Evolutionary conservation across 2,888 invertebrate genomes (phyloP).

Genomic region (Odontocerum albicorne): DNA sequence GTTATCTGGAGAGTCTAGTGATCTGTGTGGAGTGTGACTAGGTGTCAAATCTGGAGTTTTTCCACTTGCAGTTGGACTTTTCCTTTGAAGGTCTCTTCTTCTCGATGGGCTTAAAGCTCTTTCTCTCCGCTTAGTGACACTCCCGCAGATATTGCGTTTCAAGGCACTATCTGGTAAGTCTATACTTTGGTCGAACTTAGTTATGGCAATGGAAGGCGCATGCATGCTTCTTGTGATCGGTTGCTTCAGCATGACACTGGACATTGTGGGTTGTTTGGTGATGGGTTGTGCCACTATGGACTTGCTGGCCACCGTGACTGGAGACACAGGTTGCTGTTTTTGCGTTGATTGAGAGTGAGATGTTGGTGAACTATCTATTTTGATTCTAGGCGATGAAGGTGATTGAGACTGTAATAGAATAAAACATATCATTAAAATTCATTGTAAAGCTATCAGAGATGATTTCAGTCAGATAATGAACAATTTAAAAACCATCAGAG

Average conservation of each 20-base stretch:
- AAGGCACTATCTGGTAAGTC: constrained; percentile 49
- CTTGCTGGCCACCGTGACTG: constrained; percentile 39
- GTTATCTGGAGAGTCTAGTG: constrained; percentile 43
- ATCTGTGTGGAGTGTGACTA: constrained; percentile 36
- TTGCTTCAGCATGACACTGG: constrained; percentile 41
- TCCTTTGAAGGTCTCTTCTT: constrained; percentile 47
- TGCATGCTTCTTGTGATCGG: constrained; percentile 45
- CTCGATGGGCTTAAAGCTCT: constrained; percentile 56
- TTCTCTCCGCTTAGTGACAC: constrained; percentile 57
- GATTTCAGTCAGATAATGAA: too few species aligned
- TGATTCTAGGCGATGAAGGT: constrained; percentile 57
- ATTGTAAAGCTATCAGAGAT: too few species aligned
- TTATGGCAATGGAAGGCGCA: constrained; percentile 61
- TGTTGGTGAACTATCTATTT: constrained; percentile 48
- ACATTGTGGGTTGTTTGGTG: constrained; percentile 51
- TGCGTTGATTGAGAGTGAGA: constrained; percentile 44
- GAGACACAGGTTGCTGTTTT: constrained; percentile 55
- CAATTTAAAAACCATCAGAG: too few species aligned
- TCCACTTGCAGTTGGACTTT: constrained; percentile 28
- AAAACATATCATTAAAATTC: too few species aligned
- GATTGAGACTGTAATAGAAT: constrained; percentile 54
- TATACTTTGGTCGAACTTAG: constrained; percentile 51
- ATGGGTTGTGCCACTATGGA: constrained; percentile 47
- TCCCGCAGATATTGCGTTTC: constrained; percentile 48
- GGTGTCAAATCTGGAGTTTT: constrained; percentile 35